Conservation (phyloP, 2,888 invertebrate species). For the Macrosiphum euphorbiae region DNA sequence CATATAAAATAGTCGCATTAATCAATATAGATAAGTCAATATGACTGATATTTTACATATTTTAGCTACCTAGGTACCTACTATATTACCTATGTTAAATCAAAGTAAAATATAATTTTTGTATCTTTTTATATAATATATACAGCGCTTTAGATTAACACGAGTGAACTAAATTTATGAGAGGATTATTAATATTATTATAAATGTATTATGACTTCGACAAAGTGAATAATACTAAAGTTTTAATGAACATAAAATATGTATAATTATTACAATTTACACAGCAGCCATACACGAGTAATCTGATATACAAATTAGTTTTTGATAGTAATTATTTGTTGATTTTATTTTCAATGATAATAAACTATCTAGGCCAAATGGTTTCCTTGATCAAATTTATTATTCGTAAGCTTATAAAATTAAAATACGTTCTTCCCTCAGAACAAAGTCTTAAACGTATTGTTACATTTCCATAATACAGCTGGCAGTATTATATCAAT, state of each 20-base stretch:
- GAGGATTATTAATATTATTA: neutral
- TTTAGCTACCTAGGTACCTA: neutral
- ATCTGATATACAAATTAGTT: neutral
- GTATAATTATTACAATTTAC: neutral
- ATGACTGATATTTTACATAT: neutral
- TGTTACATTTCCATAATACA: neutral
- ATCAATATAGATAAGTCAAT: neutral
- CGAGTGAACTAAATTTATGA: neutral
- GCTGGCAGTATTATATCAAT: neutral
- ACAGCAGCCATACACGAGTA: neutral
- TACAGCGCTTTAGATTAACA: neutral
- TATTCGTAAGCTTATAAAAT: neutral
- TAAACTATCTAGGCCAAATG: neutral
- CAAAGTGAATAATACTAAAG: neutral
- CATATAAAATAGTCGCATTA: neutral
- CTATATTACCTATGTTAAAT: neutral
- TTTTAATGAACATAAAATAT: conserved; percentile 17
- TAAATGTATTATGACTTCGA: neutral
- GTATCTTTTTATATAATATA: neutral
- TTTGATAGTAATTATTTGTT: neutral
- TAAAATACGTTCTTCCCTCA: neutral
- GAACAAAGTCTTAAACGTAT: neutral
- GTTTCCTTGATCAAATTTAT: neutral
- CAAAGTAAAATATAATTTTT: neutral
- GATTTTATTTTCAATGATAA: neutral